phyloP scores from a whole-genome alignment of 2,888 invertebrate species.

The Drosophila suboccidentalis region DNA sequence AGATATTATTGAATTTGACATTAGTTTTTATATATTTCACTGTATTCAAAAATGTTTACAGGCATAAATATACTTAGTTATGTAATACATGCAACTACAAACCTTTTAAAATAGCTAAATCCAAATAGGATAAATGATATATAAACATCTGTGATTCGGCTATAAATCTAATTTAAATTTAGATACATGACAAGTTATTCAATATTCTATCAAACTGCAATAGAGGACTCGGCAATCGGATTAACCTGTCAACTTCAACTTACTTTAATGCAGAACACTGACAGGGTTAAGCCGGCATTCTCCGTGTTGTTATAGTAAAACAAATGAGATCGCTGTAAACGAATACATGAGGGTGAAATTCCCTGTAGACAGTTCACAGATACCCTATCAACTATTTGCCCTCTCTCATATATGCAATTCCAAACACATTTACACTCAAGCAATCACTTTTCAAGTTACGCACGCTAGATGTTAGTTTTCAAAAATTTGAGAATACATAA shows the following conservation, averaged over 20 bases:
- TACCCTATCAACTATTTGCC: not conserved
- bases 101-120: too few species aligned
- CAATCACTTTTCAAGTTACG: not conserved
- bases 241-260: conserved; percentile 9
- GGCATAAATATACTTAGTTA: too few species aligned
- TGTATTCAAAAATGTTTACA: too few species aligned
- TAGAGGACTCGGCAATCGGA: conserved; percentile 10
- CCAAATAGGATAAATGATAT: not conserved
- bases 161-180: not conserved
- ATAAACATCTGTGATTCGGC: not conserved
- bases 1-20: not conserved
- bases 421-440: not conserved
- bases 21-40: not conserved
- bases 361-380: too few species aligned
- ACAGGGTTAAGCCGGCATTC: conserved; percentile 12
- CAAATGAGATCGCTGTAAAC: conserved; percentile 1
- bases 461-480: not conserved
- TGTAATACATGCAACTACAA: too few species aligned
- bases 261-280: not conserved
- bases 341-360: not conserved
- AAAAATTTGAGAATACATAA: not conserved
- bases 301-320: conserved; percentile 9
- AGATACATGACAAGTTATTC: conserved; percentile 3
- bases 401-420: too few species aligned
- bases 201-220: conserved; percentile 2